phyloP scores from a whole-genome alignment of 1,140 invertebrate genomes.

The Zaprionus inermis region DNA sequence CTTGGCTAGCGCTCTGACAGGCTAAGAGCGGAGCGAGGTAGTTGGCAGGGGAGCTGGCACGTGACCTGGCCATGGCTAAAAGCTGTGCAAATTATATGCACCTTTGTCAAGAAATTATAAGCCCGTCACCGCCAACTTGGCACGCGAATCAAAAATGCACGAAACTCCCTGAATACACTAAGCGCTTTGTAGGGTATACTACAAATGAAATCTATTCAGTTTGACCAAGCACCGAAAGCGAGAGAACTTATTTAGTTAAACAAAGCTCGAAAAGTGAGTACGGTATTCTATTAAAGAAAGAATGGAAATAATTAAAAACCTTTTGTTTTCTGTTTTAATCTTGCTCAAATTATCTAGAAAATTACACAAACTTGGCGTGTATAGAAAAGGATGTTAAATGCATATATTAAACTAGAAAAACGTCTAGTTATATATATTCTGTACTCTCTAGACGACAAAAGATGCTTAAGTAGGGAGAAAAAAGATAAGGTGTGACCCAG shows the following conservation, averaged over 20 bases:
- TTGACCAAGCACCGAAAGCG: background rate
- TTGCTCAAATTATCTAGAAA: no score
- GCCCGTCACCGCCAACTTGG: slow-evolving; percentile 55
- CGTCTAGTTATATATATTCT: no score
- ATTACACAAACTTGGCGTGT: no score
- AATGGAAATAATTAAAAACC: no score
- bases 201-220: background rate
- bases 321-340: no score
- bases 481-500: no score
- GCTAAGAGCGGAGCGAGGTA: background rate
- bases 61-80: slow-evolving; percentile 63
- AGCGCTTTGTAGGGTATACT: slow-evolving; percentile 12
- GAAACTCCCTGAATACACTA: slow-evolving; percentile 38
- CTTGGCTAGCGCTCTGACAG: slow-evolving; percentile 35
- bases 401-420: no score
- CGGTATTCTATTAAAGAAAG: no score
- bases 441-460: no score
- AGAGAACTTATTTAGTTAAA: background rate
- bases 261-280: background rate
- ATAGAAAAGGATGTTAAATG: no score
- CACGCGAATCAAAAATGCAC: slow-evolving; percentile 80
- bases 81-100: slow-evolving; percentile 75
- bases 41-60: slow-evolving; percentile 34
- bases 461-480: no score
- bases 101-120: slow-evolving; percentile 82